Conservation (phyloP, 2,888 invertebrate species). For the Torymus aiolomorphi region DNA sequence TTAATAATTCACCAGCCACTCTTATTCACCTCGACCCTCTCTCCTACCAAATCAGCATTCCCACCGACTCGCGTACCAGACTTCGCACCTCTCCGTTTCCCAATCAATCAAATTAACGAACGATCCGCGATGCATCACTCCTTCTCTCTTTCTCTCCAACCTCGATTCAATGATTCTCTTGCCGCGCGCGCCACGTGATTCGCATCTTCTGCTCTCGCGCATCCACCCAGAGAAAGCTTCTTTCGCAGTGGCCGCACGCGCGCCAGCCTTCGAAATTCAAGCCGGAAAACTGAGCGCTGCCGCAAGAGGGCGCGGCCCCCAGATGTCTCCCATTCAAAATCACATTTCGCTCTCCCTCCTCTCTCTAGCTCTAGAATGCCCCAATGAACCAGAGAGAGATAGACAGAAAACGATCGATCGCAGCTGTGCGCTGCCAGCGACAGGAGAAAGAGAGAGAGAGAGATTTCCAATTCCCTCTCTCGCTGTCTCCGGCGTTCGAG, state of each 20-base stretch:
- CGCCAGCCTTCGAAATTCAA: conserved; percentile 16
- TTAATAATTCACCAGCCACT: no score
- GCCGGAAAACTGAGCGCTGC: neutral
- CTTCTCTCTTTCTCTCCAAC: no score
- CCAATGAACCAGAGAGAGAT: conserved; percentile 27
- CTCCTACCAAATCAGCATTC: no score
- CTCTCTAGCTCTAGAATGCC: conserved; percentile 16
- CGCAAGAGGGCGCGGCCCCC: conserved; percentile 36
- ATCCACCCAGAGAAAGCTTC: no score
- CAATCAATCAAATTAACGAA: no score
- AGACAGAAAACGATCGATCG: conserved; percentile 47
- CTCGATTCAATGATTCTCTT: neutral
- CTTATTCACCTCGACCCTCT: no score
- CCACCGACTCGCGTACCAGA: no score
- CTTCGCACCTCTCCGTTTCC: no score
- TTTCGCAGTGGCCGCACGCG: neutral
- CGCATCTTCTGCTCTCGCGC: neutral
- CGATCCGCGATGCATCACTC: no score
- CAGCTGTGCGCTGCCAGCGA: conserved; percentile 32
- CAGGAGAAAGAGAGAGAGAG: conserved; percentile 16
- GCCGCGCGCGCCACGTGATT: neutral
- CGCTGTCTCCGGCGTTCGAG: neutral
- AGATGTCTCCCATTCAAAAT: conserved; percentile 69
- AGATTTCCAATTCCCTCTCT: neutral
- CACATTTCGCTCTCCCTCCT: conserved; percentile 60